Evolutionary conservation across 2,797 vertebrate genomes (phyloP).

Genomic region (Ispidina lecontei): DNA sequence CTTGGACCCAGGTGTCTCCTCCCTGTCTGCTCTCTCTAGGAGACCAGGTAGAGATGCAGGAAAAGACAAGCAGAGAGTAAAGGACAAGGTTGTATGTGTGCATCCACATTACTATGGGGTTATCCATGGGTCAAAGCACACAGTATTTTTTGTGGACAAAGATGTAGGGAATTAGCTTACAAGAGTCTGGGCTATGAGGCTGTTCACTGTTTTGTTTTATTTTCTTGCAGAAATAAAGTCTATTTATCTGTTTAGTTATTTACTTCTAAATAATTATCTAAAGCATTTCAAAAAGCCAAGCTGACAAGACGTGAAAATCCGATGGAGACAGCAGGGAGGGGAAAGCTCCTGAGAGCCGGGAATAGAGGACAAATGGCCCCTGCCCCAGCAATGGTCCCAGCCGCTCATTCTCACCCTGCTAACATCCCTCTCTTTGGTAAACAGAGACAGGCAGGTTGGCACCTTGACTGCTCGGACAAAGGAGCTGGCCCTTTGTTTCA

Average conservation of each 20-base stretch:
- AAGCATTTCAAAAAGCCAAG: slow-evolving; percentile 24
- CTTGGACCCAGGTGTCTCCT: background rate
- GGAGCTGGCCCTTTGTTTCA: slow-evolving; percentile 59
- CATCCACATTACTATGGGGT: background rate
- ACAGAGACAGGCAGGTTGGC: slow-evolving; percentile 70
- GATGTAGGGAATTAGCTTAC: background rate
- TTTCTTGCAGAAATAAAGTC: background rate
- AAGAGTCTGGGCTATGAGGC: background rate
- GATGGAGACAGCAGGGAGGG: background rate
- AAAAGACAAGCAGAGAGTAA: background rate
- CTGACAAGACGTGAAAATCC: background rate
- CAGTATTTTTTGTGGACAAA: background rate
- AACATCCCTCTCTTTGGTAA: slow-evolving; percentile 65
- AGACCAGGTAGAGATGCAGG: background rate
- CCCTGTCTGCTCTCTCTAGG: background rate
- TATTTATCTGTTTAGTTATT: background rate
- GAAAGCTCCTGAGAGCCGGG: slow-evolving; percentile 8
- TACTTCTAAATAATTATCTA: background rate
- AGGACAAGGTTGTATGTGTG: background rate
- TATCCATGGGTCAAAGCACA: background rate
- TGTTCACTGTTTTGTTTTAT: background rate
- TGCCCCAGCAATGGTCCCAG: slow-evolving; percentile 14
- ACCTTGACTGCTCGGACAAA: slow-evolving; percentile 69
- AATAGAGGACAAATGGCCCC: slow-evolving; percentile 63
- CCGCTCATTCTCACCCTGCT: slow-evolving; percentile 64